Conservation (phyloP, 2,888 invertebrate genomes). For the Synergus laeviventris region DNA sequence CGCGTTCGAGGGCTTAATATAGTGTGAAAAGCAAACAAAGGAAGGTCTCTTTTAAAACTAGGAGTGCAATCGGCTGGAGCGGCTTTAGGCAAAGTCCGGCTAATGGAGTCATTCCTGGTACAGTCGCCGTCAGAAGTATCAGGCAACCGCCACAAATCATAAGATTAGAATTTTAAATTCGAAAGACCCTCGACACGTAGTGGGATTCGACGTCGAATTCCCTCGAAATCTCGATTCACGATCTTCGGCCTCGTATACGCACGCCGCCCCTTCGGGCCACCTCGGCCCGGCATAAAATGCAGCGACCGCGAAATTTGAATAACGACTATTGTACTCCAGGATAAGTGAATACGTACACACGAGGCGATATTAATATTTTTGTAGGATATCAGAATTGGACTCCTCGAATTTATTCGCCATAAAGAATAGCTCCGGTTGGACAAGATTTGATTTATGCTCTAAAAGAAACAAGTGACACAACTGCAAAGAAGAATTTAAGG, state of each 20-base stretch:
- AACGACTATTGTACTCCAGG: slow-evolving; percentile 63
- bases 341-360: slow-evolving; percentile 45
- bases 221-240: slow-evolving; percentile 70
- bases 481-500: not conserved
- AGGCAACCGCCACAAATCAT: slow-evolving; percentile 71
- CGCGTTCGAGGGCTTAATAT: slow-evolving; percentile 55
- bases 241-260: slow-evolving; percentile 61
- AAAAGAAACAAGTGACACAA: not conserved
- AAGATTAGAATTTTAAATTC: slow-evolving; percentile 76
- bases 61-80: slow-evolving; percentile 59
- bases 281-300: slow-evolving; percentile 61
- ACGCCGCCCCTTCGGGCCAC: slow-evolving; percentile 55
- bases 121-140: slow-evolving; percentile 68
- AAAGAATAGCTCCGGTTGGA: slow-evolving; percentile 13
- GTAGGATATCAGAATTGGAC: slow-evolving; percentile 24
- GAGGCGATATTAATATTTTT: slow-evolving; percentile 42
- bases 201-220: slow-evolving; percentile 65
- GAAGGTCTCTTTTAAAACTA: slow-evolving; percentile 49
- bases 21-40: slow-evolving; percentile 57
- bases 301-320: slow-evolving; percentile 68
- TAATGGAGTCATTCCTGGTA: slow-evolving; percentile 74
- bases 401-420: slow-evolving; percentile 19
- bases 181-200: slow-evolving; percentile 58
- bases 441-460: slow-evolving; percentile 9
- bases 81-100: slow-evolving; percentile 67